Conservation (phyloP, 1,140 invertebrate genomes). For the Brachionus plicatilis region DNA sequence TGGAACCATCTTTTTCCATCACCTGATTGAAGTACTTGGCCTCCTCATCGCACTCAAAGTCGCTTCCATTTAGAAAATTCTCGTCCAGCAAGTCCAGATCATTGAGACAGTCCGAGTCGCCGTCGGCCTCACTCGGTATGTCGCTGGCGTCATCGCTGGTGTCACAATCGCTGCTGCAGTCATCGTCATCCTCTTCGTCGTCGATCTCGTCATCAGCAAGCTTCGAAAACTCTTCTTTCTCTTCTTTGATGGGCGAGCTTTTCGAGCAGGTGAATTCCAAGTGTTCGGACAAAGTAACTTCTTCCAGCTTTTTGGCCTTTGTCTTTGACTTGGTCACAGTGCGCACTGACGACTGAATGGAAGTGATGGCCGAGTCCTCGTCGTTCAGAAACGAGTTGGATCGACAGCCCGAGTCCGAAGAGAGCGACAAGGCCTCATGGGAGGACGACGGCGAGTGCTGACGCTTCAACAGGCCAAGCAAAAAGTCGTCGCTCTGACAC, state of each 20-base stretch:
- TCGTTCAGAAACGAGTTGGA: conserved; percentile 35
- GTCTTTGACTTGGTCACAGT: conserved; percentile 8
- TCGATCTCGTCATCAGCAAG: not conserved
- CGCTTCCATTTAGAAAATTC: conserved; percentile 17
- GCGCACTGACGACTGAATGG: conserved; percentile 9
- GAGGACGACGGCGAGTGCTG: not conserved
- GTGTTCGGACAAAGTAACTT: conserved; percentile 13
- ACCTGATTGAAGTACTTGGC: conserved; percentile 14
- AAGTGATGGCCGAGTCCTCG: conserved; percentile 9
- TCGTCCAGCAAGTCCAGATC: conserved; percentile 4
- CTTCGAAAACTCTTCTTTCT: conserved; percentile 25
- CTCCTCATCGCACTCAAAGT: not conserved
- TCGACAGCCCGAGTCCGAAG: conserved; percentile 30
- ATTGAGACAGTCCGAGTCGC: conserved; percentile 20
- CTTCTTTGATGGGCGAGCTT: conserved; percentile 5
- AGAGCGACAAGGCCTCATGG: not conserved
- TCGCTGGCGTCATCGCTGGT: conserved; percentile 27
- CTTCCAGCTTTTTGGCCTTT: not conserved
- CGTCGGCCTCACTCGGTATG: conserved; percentile 16
- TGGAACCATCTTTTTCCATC: conserved; percentile 14
- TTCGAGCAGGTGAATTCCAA: conserved; percentile 37
- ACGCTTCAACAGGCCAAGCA: not conserved
- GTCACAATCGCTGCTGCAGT: conserved; percentile 34
- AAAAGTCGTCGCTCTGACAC: not conserved
- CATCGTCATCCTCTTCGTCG: conserved; percentile 25